Evolutionary conservation across 2,888 invertebrate genomes (phyloP).

Genomic region (Latrodectus hesperus): DNA sequence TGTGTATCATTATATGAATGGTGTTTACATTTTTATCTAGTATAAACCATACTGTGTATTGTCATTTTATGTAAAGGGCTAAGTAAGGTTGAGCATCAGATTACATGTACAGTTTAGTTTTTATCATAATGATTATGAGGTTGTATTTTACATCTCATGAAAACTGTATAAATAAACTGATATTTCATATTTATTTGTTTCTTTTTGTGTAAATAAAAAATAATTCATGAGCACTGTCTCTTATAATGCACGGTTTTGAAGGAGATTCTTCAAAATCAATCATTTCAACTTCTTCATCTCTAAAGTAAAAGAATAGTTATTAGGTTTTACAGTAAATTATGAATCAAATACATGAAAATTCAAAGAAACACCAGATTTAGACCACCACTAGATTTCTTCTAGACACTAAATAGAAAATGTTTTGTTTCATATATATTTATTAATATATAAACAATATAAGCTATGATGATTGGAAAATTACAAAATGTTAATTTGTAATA

Average conservation of each 20-base stretch:
- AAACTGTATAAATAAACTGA: constrained; percentile 22
- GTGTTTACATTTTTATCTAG: constrained; percentile 65
- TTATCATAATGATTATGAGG: constrained; percentile 39
- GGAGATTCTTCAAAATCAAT: not conserved
- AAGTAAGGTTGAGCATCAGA: constrained; percentile 45
- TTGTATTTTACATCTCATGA: constrained; percentile 36
- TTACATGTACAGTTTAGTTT: constrained; percentile 35
- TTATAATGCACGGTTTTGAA: constrained; percentile 3
- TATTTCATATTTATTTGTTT: not conserved
- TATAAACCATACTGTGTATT: constrained; percentile 71
- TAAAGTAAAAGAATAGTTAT: constrained; percentile 1
- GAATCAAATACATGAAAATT: too few relatives aligned
- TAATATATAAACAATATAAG: too few relatives aligned
- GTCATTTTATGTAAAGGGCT: constrained; percentile 70
- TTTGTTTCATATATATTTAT: too few relatives aligned
- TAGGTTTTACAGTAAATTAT: too few relatives aligned
- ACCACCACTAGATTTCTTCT: too few relatives aligned
- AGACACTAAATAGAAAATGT: too few relatives aligned
- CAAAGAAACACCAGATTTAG: too few relatives aligned
- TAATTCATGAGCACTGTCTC: not conserved
- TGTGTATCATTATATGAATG: constrained; percentile 68
- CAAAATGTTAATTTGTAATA: too few relatives aligned
- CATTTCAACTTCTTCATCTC: constrained; percentile 28
- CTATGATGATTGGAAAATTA: too few relatives aligned
- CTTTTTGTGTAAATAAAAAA: constrained; percentile 8